A percentile compares a stretch with the other conserved stretches of the same genome.
These are phyloP conservation scores for Dasypolia templi DNA, from an alignment of 2,888 invertebrate species.

Conservation along the genomic window DNA sequence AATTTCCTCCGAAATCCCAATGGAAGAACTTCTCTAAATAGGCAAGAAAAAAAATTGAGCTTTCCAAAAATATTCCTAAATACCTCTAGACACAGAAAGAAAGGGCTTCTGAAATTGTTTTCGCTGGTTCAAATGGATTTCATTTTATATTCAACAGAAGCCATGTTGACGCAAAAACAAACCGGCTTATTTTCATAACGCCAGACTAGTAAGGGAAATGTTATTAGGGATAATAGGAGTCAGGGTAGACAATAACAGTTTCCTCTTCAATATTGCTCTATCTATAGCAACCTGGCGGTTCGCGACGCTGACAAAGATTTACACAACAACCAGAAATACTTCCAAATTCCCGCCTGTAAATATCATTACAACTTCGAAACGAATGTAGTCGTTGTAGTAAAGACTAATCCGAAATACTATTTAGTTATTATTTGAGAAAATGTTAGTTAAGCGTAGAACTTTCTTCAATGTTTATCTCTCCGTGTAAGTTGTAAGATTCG, in stretches of 20 bases:
- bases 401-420: conserved; percentile 18
- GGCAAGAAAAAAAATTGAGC: background rate
- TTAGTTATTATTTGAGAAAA: conserved; percentile 16
- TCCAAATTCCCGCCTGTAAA: conserved; percentile 41
- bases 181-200: conserved; percentile 68
- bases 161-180: conserved; percentile 61
- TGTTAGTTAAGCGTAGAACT: conserved; percentile 26
- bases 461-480: conserved; percentile 30
- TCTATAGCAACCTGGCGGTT: conserved; percentile 63
- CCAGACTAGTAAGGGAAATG: conserved; percentile 69
- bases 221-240: conserved; percentile 78
- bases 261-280: conserved; percentile 75
- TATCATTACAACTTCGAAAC: conserved; percentile 42
- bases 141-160: conserved; percentile 61
- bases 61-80: conserved; percentile 18
- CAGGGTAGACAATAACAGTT: conserved; percentile 76
- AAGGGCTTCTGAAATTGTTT: conserved; percentile 46
- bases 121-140: conserved; percentile 39
- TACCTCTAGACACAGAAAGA: conserved; percentile 19
- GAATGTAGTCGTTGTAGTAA: conserved; percentile 24
- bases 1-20: background rate
- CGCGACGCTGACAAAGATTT: conserved; percentile 65
- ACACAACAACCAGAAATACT: conserved; percentile 50
- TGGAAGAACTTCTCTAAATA: background rate
- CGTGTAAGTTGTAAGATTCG: conserved; percentile 27